Base-by-base conservation (phyloP, 1,140 invertebrate species). In the Anoplophora glabripennis region DNA sequence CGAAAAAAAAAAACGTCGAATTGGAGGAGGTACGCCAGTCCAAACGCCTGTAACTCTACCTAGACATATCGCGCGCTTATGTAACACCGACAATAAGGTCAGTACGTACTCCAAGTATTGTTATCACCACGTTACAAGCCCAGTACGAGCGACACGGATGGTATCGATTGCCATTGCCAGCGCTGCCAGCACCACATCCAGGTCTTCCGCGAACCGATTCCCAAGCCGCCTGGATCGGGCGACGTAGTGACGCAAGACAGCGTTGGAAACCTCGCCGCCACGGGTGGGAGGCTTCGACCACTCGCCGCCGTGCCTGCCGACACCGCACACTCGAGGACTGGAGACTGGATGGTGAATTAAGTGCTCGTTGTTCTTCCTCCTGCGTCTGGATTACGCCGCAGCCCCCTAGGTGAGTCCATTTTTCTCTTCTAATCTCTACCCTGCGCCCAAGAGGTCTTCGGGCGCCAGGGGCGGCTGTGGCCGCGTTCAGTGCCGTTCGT, bases 241-340 rank as follows among this genome's bases (percentile, higher is more conserved):
- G 21, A 28, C 21, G 21, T 28, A 15, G 28, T 49, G 34, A 49
- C 47, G 47, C 47, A 49, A 49, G 47, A 49, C 47, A 49, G 47
- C 21, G 47, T 35, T 35, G 47, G 47, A 49, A 49, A 33, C 47
- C 47, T 49, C 47, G 34, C 34, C 33, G 18, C 34, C 34, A 15
- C 47, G 47, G 47, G 47, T 49, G 47, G 47, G 47, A 49, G 47
- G 36, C 34, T 11, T 17, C 47, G 36, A 34, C 47, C 47, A 49
- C 34, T 28, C 21, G 21, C 21, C 21, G 21, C 21, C 21, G 21
- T 28, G 21, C 21, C 21, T 12, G 47, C 11, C 21, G 35, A 33
- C 47, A 14, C 14, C 47, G 47, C 34, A 14, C 47, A 49, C 33
- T 49, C 33, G 47, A 49, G 47, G 36, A 34, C 47, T 49, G 47